Base-by-base conservation (phyloP, 1,140 invertebrate genomes). In the Oedothorax gibbosus region DNA sequence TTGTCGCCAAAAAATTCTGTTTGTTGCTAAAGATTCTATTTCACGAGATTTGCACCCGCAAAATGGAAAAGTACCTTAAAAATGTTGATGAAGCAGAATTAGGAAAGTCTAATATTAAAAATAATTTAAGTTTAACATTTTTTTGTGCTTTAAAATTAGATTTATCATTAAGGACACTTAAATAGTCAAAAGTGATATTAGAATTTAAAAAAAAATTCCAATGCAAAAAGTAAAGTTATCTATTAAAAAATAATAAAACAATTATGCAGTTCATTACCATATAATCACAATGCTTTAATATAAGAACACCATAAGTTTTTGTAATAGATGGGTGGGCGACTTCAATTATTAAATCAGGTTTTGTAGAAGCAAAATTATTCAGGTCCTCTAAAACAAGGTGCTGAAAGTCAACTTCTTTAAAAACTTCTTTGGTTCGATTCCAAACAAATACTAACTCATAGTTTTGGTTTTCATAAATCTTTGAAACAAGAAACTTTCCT, bases 301-400 rank as follows among this genome's bases (percentile, higher is more conserved):
- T 92, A 9, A 86, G n/a, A 14, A 88, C 86, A 14, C 91, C 92
- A 88, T 90, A 92, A 83, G 91, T 76, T 76, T 89, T 85, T 7
- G 91, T 90, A n/a, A 93, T 91, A 68, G 88, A 87, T 12, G 93
- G 93, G 89, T 93, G 93, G 51, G 92, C 91, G 0, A 93, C 93
- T 89, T 93, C 93, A 15, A 93, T 91, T 80, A 93, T 91, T 12
- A 93, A 86, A 86, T 93, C 92, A 53, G 92, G 90, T 15, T 89
- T 87, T 76, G 89, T 90, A 50, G 83, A 75, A 50, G n/a, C 60
- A 86, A 91, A 90, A 21, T 89, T 86, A 51, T 88, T 78, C 8
- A 93, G 86, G 77, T 90, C 88, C 66, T 89, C 87, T 15, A 91
- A 87, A 20, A 90, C 90, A 8, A 89, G 85, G 8, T 89, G 85